These are phyloP conservation scores for Threskiornis aethiopicus DNA, from an alignment of 2,797 vertebrate species.

Conservation along the genomic window DNA sequence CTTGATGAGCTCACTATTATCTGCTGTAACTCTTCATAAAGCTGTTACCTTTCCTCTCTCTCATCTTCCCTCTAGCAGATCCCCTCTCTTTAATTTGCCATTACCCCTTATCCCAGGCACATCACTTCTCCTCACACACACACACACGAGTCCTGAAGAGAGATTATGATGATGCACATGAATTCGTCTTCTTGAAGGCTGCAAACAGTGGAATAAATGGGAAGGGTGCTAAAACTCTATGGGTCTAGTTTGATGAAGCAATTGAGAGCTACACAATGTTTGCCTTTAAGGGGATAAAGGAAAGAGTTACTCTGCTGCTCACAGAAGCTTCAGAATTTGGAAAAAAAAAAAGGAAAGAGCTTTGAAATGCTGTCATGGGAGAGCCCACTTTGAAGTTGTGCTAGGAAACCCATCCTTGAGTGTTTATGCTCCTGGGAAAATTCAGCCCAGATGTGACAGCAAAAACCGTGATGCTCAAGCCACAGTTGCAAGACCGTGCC, in stretches of 20 bases:
- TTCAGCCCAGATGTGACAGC: slow-evolving; percentile 31
- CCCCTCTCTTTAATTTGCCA: neutral
- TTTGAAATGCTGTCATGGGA: slow-evolving; percentile 51
- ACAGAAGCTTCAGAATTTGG: neutral
- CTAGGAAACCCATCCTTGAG: slow-evolving; percentile 23
- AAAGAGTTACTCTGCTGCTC: neutral
- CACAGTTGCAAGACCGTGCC: slow-evolving; percentile 34
- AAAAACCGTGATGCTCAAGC: slow-evolving; percentile 9
- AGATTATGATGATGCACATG: neutral
- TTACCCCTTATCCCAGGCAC: neutral
- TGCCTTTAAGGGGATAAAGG: neutral
- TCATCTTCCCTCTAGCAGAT: neutral
- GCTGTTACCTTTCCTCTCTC: neutral
- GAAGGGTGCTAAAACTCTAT: neutral
- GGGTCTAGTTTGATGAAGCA: neutral
- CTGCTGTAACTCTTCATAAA: neutral
- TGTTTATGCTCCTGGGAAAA: slow-evolving; percentile 37
- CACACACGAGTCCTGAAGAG: neutral
- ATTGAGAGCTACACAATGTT: neutral
- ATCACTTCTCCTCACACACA: neutral
- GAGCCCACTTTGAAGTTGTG: slow-evolving; percentile 30
- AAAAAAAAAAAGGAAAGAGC: neutral
- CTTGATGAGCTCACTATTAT: neutral
- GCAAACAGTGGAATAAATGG: neutral
- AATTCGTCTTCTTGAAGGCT: neutral